Conservation (phyloP, 1,140 invertebrate genomes). For the Drosophila chauvacae region DNA sequence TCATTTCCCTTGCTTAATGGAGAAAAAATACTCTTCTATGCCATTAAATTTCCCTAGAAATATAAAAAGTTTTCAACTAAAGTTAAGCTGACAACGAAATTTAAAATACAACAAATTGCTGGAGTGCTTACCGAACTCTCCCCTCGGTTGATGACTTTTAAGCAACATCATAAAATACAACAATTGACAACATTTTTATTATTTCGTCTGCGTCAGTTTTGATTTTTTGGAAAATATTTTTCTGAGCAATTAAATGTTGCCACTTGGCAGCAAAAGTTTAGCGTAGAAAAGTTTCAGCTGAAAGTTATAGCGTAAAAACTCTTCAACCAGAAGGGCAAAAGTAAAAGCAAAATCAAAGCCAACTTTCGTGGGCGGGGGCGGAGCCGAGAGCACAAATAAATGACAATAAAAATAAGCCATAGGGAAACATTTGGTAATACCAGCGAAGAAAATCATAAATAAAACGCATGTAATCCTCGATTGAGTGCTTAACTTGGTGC, state of each 20-base stretch:
- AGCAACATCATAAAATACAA: conserved; percentile 73
- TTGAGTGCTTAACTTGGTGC: conserved; percentile 77
- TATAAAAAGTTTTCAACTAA: conserved; percentile 51
- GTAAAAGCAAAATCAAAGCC: conserved; percentile 50
- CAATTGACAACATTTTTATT: conserved; percentile 76
- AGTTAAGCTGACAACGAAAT: conserved; percentile 62
- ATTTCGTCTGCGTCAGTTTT: conserved; percentile 28
- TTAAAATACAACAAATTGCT: conserved; percentile 62
- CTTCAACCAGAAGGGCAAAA: conserved; percentile 49
- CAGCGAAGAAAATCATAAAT: conserved; percentile 80
- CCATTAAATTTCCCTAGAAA: conserved; percentile 16
- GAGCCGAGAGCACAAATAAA: conserved; percentile 42
- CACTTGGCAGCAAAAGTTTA: conserved; percentile 72
- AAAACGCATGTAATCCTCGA: conserved; percentile 81
- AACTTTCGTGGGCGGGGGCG: conserved; percentile 31
- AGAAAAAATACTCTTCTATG: background rate
- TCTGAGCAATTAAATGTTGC: conserved; percentile 82
- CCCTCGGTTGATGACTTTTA: conserved; percentile 35
- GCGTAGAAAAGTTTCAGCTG: conserved; percentile 65
- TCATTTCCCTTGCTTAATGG: background rate
- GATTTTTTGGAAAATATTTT: conserved; percentile 69
- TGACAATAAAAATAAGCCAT: conserved; percentile 72
- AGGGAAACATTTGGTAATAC: conserved; percentile 69
- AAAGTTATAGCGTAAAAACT: conserved; percentile 64
- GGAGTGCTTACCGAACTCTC: conserved; percentile 49